Conservation (phyloP, 2,113 vertebrate genomes). For the Stigmatopora argus region DNA sequence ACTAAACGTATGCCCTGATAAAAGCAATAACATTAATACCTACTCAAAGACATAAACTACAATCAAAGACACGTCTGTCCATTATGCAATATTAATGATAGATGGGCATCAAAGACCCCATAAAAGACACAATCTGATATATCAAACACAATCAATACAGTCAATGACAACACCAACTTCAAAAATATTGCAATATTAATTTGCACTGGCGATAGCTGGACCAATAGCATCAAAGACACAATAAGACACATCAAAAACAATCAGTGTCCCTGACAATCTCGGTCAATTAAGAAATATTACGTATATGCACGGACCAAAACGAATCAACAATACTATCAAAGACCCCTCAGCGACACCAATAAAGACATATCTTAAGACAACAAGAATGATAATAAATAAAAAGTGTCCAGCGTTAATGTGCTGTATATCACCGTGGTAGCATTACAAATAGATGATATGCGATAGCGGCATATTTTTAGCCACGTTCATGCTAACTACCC, state of each 20-base stretch:
- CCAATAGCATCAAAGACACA: neutral
- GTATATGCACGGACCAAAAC: too few species aligned
- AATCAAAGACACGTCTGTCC: too few species aligned
- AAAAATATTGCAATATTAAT: too few species aligned
- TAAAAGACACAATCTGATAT: neutral
- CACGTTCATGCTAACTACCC: conserved; percentile 22
- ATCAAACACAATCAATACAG: neutral
- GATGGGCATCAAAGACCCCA: neutral
- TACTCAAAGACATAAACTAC: too few species aligned
- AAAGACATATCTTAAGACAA: too few species aligned
- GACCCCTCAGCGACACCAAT: too few species aligned
- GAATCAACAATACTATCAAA: too few species aligned
- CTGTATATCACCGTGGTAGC: conserved; percentile 12
- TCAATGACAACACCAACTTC: neutral
- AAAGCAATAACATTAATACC: too few species aligned
- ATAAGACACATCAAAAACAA: neutral
- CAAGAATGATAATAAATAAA: neutral
- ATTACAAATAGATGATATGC: conserved; percentile 49
- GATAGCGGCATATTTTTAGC: conserved; percentile 62
- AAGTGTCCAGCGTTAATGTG: neutral
- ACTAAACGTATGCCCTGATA: too few species aligned
- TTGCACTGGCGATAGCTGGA: too few species aligned
- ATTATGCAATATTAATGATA: neutral
- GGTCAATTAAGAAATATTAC: too few species aligned
- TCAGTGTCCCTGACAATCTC: too few species aligned